Percentiles rank a stretch among this genome's conserved stretches.
These are phyloP conservation scores for Cotesia vestalis DNA, from an alignment of 1,140 invertebrate species.

Conservation along the genomic window DNA sequence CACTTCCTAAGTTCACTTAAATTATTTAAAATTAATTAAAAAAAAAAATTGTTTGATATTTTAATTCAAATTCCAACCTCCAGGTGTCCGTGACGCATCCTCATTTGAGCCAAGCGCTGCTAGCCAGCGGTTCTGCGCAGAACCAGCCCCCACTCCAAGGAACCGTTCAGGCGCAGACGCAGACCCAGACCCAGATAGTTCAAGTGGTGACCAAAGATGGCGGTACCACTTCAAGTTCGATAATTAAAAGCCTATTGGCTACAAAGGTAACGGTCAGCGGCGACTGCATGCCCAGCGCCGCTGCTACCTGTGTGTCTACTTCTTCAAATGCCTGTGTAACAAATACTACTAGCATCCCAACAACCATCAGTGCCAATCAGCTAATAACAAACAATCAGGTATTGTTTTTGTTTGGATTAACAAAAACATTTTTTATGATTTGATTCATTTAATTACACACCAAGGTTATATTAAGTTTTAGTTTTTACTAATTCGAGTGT, in stretches of 20 bases:
- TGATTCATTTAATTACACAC: constrained; percentile 29
- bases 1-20: no score
- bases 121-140: constrained; percentile 62
- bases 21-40: no score
- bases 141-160: constrained; percentile 42
- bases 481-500: no score
- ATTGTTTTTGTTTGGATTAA: constrained; percentile 51
- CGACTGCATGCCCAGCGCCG: constrained; percentile 69
- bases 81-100: constrained; percentile 71
- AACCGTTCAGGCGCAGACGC: constrained; percentile 25
- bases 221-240: constrained; percentile 68
- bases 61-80: no score
- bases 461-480: no score
- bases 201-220: constrained; percentile 61
- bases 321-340: constrained; percentile 65
- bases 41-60: no score
- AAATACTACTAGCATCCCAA: constrained; percentile 66
- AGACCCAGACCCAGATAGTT: constrained; percentile 40
- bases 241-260: constrained; percentile 86
- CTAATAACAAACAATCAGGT: constrained; percentile 67
- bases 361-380: constrained; percentile 67
- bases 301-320: constrained; percentile 64
- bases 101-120: constrained; percentile 71
- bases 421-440: constrained; percentile 7
- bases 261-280: constrained; percentile 78